A percentile compares a stretch with the other conserved stretches of the same genome.
phyloP scores from a whole-genome alignment of 2,113 vertebrate species.

The Glaucidium brasilianum region DNA sequence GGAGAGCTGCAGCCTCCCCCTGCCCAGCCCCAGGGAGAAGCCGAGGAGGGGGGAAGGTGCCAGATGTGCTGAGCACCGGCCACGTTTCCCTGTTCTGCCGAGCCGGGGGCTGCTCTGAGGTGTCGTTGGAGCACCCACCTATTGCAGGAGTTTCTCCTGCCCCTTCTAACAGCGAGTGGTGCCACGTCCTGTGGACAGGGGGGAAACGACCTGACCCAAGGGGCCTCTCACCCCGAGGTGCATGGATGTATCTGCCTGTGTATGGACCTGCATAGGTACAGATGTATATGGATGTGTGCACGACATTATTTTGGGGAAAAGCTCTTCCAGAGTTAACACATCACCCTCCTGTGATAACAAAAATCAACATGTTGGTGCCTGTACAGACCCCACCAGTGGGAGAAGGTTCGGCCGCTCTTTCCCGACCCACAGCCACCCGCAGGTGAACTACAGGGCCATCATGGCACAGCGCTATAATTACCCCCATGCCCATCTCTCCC shows the following conservation, averaged over 20 bases:
- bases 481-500: background rate
- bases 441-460: background rate
- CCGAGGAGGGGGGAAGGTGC: background rate
- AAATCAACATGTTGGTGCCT: background rate
- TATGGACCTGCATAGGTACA: no score
- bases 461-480: background rate
- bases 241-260: rapidly evolving
- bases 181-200: background rate
- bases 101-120: background rate
- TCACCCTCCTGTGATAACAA: background rate
- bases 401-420: background rate
- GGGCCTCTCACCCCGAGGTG: background rate
- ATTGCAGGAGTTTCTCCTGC: background rate
- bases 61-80: rapidly evolving
- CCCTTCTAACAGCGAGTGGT: background rate
- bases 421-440: background rate
- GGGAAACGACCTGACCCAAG: background rate
- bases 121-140: no score
- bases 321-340: background rate
- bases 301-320: background rate
- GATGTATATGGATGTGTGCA: background rate
- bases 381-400: background rate
- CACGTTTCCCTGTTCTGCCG: background rate
- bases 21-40: background rate
- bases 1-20: background rate